These are phyloP conservation scores for Drosophila cardini DNA, from an alignment of 1,140 invertebrate genomes.

Conservation along the genomic window DNA sequence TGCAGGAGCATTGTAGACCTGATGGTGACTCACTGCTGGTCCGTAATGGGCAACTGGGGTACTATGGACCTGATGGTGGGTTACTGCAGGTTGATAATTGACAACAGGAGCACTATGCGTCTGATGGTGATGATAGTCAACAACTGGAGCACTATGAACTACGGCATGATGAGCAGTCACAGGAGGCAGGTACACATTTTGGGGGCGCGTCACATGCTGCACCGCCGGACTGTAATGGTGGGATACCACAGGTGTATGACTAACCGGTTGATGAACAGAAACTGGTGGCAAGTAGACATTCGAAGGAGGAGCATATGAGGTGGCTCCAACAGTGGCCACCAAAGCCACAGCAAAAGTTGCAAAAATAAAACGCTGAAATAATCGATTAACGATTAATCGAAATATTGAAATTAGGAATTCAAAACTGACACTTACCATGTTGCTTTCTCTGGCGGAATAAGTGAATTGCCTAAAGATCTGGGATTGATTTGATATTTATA, in stretches of 20 bases:
- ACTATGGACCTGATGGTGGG: too few species aligned
- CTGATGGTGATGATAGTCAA: too few species aligned
- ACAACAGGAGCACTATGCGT: too few species aligned
- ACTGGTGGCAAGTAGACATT: constrained; percentile 23
- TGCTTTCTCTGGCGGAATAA: constrained; percentile 49
- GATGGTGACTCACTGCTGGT: background rate
- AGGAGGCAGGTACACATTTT: background rate
- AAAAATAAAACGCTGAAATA: constrained; percentile 29
- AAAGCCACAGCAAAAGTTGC: constrained; percentile 31
- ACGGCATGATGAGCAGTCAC: too few species aligned
- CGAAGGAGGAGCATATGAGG: background rate
- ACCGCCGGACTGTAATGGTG: background rate
- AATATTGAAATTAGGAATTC: background rate
- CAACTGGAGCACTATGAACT: too few species aligned
- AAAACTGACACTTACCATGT: constrained; percentile 58
- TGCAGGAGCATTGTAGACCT: too few species aligned
- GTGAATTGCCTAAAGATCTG: constrained; percentile 45
- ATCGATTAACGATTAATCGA: background rate
- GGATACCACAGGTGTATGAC: background rate
- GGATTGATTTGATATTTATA: constrained; percentile 64
- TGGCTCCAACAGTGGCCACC: constrained; percentile 25
- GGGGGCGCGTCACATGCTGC: background rate
- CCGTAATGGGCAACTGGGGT: too few species aligned
- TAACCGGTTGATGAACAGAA: background rate
- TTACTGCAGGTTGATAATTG: too few species aligned